Evolutionary conservation across 2,797 vertebrate species (phyloP).

Genomic region (Hypotaenidia okinawae): DNA sequence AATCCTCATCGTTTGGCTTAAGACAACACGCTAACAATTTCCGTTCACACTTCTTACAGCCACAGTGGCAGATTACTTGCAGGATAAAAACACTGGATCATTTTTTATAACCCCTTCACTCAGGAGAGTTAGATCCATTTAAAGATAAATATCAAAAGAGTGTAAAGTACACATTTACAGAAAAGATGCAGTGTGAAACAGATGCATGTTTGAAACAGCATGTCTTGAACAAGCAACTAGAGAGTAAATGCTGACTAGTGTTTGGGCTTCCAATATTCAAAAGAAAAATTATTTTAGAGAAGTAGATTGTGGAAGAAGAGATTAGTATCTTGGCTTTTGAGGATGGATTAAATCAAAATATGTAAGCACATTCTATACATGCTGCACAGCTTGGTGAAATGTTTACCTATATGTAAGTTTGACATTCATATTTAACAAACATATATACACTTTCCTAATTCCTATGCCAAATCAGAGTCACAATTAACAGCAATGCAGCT

Average conservation of each 20-base stretch:
- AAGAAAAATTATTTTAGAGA: background rate
- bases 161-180: constrained; percentile 27
- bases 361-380: background rate
- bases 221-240: background rate
- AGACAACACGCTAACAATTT: constrained; percentile 54
- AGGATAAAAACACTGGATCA: constrained; percentile 26
- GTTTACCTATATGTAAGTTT: background rate
- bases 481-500: background rate
- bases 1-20: constrained; percentile 29
- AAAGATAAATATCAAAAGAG: constrained; percentile 27
- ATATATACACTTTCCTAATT: background rate
- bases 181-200: background rate
- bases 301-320: background rate
- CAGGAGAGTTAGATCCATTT: constrained; percentile 14
- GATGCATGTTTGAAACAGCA: background rate
- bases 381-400: background rate
- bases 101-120: constrained; percentile 45
- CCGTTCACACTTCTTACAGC: constrained; percentile 49
- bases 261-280: background rate
- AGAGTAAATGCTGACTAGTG: background rate
- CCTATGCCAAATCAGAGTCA: background rate
- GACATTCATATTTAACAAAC: background rate
- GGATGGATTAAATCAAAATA: background rate
- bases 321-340: background rate
- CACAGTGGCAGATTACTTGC: constrained; percentile 43